These are phyloP conservation scores for Dendroctonus ponderosae DNA, from an alignment of 1,140 invertebrate species.

Conservation along the genomic window DNA sequence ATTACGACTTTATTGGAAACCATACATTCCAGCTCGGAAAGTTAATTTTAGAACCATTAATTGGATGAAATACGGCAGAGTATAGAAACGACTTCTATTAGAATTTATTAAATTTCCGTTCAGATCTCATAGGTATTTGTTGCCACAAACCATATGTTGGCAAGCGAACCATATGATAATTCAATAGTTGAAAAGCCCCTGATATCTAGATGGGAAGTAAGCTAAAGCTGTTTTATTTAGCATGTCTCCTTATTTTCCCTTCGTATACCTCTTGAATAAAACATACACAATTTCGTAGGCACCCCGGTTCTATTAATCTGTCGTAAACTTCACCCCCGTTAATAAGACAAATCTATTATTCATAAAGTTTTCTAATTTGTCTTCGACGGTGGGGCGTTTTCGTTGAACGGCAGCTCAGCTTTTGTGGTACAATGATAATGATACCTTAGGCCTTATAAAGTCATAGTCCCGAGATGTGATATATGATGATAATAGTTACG, in stretches of 20 bases:
- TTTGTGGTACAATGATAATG: conserved; percentile 18
- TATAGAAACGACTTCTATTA: too few species aligned
- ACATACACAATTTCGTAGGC: conserved; percentile 33
- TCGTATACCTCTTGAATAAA: conserved; percentile 30
- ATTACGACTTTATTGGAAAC: too few species aligned
- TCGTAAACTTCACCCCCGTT: conserved; percentile 24
- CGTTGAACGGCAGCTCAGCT: conserved; percentile 10
- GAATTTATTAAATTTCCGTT: too few species aligned
- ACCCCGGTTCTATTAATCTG: conserved; percentile 31
- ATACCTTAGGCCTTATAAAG: conserved; percentile 11
- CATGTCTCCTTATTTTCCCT: conserved; percentile 3
- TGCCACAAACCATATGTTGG: too few species aligned
- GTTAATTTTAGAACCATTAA: too few species aligned
- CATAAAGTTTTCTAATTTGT: conserved; percentile 37
- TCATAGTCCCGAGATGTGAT: not conserved
- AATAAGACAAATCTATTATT: conserved; percentile 37
- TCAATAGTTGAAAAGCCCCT: too few species aligned
- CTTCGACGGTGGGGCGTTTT: conserved; percentile 9
- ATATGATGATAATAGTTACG: too few species aligned
- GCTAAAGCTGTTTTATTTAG: conserved; percentile 2
- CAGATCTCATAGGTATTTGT: too few species aligned
- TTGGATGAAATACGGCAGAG: too few species aligned
- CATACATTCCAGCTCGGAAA: too few species aligned
- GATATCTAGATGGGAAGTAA: not conserved
- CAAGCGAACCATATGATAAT: too few species aligned